phyloP scores from a whole-genome alignment of 2,888 invertebrate genomes.

The Eulithis prunata region DNA sequence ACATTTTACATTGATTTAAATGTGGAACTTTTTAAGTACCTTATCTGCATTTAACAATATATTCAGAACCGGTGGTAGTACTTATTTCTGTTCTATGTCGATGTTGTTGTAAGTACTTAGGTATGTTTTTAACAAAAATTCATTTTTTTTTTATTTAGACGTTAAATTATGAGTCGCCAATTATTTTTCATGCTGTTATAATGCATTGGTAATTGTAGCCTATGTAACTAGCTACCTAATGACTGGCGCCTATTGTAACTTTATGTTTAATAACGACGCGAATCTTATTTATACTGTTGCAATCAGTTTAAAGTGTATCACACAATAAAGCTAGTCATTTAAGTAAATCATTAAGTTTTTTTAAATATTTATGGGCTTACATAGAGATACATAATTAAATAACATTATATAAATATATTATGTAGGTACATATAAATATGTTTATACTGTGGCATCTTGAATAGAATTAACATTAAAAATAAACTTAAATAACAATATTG shows the following conservation, averaged over 20 bases:
- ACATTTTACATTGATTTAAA: too few species aligned
- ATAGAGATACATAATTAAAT: not conserved
- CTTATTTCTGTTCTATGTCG: not conserved
- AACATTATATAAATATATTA: not conserved
- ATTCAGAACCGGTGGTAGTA: not conserved
- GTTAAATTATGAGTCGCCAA: too few species aligned
- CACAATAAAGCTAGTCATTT: slow-evolving; percentile 20
- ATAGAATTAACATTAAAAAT: not conserved
- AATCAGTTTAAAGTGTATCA: not conserved
- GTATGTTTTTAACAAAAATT: too few species aligned
- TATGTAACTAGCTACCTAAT: not conserved
- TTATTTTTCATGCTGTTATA: too few species aligned
- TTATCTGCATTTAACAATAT: not conserved
- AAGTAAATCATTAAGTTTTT: not conserved
- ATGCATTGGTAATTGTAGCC: too few species aligned
- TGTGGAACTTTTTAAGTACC: too few species aligned
- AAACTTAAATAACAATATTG: slow-evolving; percentile 8
- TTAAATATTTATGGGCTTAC: not conserved
- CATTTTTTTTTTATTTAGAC: too few species aligned
- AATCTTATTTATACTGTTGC: not conserved
- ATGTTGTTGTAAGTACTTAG: not conserved
- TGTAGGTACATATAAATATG: too few species aligned
- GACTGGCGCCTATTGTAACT: not conserved
- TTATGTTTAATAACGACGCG: too few species aligned
- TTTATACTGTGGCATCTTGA: not conserved